Evolutionary conservation across 1,140 invertebrate genomes (phyloP), one percentile per base, ranked within the genome.

Genomic region (Sycophaga agraensis): DNA sequence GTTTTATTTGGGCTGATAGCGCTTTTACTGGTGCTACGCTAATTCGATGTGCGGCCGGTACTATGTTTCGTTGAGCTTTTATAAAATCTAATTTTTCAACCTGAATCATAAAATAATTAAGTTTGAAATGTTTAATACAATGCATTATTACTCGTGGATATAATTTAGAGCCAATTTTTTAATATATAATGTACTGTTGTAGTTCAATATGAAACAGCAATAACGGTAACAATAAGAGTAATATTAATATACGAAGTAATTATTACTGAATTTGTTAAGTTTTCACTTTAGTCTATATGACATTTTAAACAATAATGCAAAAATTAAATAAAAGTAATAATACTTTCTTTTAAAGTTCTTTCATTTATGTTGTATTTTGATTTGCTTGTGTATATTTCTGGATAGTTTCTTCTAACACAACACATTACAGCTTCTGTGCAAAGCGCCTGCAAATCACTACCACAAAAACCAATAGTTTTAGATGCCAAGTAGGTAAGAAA

Each of bases 1-100:
- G 87, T 61, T 82, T 75, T 11, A 90, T 68, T 50, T 82, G 76
- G 5, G 67, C 37, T 8, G 85, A 78, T 4, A 91, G 73, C 55
- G 80, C 77, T 55, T 84, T 81, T 0, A 84, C 82, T 43, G 85
- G 80, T 28, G 81, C 78, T 6, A 82, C 70, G 5, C 80, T 69
- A 50, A 84, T 79, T 67, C 89, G 75, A 73, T 88, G 85, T 2
- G 87, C 84, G 12, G 90, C 85, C n/a, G 89, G 90, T 26, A 88
- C 83, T 60, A 91, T 86, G 45, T 80, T 82, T 34, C 83, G 78
- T 73, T 89, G 83, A 0, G 89, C 90, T 64, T 80, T 77, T 45
- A 85, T 66, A 74, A 91, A 91, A 74, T 91, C 89, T 64, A 83
- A 72, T 61, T 85, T 84, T 66, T 85, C 82, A 2, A 88, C 82